phyloP scores from a whole-genome alignment of 2,797 vertebrate species.

The Micropoecilia bifurca region DNA sequence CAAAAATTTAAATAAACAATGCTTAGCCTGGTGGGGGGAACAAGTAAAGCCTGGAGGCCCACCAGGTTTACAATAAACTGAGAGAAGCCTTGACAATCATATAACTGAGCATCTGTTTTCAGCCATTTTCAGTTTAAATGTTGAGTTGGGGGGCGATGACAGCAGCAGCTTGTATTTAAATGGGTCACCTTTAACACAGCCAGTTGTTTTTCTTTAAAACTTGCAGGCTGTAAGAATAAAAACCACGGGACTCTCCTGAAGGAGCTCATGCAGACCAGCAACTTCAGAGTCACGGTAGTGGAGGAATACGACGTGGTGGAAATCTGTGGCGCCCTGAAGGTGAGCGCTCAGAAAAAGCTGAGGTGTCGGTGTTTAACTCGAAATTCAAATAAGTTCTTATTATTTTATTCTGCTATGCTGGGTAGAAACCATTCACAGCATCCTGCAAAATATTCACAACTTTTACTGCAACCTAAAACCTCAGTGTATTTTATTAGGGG shows the following conservation, averaged over 20 bases:
- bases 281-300: slow-evolving; percentile 94
- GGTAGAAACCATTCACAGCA: neutral
- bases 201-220: neutral
- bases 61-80: too few relatives aligned
- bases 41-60: too few relatives aligned
- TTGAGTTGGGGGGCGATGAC: too few relatives aligned
- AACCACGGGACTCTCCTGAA: slow-evolving; percentile 88
- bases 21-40: too few relatives aligned
- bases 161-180: too few relatives aligned
- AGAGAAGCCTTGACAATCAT: too few relatives aligned
- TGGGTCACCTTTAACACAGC: neutral
- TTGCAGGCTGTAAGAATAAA: slow-evolving; percentile 88
- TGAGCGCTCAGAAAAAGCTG: slow-evolving; percentile 52
- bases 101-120: too few relatives aligned
- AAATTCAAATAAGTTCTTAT: neutral
- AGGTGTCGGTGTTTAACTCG: neutral
- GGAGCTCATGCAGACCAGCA: slow-evolving; percentile 93
- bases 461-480: neutral
- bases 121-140: too few relatives aligned
- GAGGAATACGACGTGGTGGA: slow-evolving; percentile 94
- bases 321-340: slow-evolving; percentile 98
- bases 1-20: too few relatives aligned
- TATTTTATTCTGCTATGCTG: neutral
- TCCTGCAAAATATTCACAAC: neutral
- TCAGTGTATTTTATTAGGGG: neutral